Evolutionary conservation across 2,797 vertebrate genomes (phyloP).

Genomic region (Lycodopsis pacificus): DNA sequence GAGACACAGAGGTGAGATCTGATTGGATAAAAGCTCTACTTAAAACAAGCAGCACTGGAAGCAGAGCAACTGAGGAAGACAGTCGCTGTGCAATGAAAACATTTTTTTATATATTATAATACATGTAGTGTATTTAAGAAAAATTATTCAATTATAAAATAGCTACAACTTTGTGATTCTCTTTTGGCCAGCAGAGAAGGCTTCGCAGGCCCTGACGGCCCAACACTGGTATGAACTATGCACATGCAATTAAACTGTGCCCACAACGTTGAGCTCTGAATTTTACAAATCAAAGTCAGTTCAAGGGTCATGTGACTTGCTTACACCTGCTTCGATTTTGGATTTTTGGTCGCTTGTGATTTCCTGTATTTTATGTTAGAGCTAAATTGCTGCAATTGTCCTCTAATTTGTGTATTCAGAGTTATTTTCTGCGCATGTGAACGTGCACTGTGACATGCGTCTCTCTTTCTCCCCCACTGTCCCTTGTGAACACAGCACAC

Average conservation of each 20-base stretch:
- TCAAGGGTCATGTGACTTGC: neutral
- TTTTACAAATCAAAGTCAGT: neutral
- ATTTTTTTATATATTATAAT: too few species aligned
- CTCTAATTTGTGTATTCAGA: conserved; percentile 16
- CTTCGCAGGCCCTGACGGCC: too few species aligned
- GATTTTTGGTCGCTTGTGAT: neutral
- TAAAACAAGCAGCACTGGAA: too few species aligned
- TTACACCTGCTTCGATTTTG: neutral
- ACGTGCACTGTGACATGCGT: conserved; percentile 27
- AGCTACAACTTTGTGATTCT: too few species aligned
- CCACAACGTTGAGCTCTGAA: neutral
- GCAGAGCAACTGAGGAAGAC: too few species aligned
- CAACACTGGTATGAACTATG: neutral
- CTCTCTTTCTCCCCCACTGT: conserved; percentile 42
- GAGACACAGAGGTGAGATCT: too few species aligned
- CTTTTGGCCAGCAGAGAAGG: too few species aligned
- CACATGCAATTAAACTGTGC: neutral
- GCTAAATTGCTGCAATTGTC: neutral
- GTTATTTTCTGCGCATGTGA: neutral
- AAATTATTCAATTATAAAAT: too few species aligned
- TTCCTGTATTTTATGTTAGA: neutral
- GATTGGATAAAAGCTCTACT: too few species aligned
- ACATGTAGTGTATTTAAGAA: too few species aligned
- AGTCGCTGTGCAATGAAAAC: too few species aligned
- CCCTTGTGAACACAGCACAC: conserved; percentile 69